Evolutionary conservation across 2,797 vertebrate species (phyloP).

Genomic region (Odontamblyopus lacepedii): DNA sequence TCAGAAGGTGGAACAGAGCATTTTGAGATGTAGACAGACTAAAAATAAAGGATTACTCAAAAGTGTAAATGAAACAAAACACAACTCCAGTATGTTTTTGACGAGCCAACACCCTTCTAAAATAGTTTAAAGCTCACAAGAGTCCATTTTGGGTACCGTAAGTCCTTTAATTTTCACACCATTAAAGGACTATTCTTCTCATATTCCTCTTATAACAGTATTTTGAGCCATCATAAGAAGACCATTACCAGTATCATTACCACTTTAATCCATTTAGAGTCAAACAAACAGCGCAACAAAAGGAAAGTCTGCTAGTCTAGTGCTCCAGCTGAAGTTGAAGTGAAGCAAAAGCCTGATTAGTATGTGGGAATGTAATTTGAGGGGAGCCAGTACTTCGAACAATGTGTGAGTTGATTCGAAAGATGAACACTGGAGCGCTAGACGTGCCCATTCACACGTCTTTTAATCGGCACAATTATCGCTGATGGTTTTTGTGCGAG

Average conservation of each 20-base stretch:
- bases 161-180: too few relatives aligned
- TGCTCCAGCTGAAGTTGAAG: background rate
- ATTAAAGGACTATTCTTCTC: too few relatives aligned
- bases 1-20: too few relatives aligned
- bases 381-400: slow-evolving; percentile 9
- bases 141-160: too few relatives aligned
- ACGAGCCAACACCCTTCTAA: too few relatives aligned
- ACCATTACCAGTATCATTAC: background rate
- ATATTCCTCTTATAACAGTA: background rate
- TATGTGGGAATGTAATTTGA: slow-evolving; percentile 36
- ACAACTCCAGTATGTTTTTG: too few relatives aligned
- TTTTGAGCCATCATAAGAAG: background rate
- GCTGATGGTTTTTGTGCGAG: slow-evolving; percentile 39
- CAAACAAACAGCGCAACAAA: background rate
- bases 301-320: background rate
- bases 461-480: slow-evolving; percentile 60
- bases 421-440: slow-evolving; percentile 39
- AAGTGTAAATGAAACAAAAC: too few relatives aligned
- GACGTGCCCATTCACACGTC: slow-evolving; percentile 61
- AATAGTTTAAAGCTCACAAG: too few relatives aligned
- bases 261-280: background rate
- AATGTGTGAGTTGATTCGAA: slow-evolving; percentile 39
- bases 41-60: too few relatives aligned
- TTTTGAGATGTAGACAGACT: too few relatives aligned
- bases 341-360: slow-evolving; percentile 17